These are phyloP conservation scores for Fregata magnificens DNA, from an alignment of 2,113 vertebrate genomes.

Conservation along the genomic window DNA sequence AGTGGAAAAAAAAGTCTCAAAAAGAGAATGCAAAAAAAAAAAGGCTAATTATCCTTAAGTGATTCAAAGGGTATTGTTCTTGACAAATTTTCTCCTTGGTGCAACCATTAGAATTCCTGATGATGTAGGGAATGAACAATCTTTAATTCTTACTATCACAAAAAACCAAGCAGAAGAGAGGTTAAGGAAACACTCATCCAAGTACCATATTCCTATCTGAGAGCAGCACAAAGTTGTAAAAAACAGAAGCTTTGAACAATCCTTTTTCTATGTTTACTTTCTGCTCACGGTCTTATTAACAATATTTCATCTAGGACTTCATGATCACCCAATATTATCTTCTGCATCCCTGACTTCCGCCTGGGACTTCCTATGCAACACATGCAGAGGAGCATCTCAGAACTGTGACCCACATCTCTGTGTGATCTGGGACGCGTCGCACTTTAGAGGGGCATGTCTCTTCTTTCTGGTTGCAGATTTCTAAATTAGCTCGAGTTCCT, in stretches of 20 bases:
- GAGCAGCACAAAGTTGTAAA: neutral
- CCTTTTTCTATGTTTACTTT: neutral
- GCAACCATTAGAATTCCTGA: neutral
- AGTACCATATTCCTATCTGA: neutral
- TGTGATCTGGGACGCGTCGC: accelerated
- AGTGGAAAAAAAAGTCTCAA: neutral
- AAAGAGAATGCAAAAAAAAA: neutral
- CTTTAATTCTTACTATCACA: neutral
- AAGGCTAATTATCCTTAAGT: neutral
- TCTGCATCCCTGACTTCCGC: neutral
- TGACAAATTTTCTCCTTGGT: neutral
- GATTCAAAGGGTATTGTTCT: neutral
- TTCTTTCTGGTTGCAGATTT: neutral
- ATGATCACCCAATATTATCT: neutral
- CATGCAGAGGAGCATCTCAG: neutral
- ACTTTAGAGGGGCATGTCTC: neutral
- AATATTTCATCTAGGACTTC: neutral
- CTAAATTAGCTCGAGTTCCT: neutral
- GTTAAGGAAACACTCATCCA: neutral
- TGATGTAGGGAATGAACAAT: neutral
- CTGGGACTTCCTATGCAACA: neutral
- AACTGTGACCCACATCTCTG: neutral
- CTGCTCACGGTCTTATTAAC: neutral
- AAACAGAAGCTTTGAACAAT: neutral
- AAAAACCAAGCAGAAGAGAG: neutral